These are phyloP conservation scores for Troilus luridus DNA, from an alignment of 2,888 invertebrate genomes.

Conservation along the genomic window DNA sequence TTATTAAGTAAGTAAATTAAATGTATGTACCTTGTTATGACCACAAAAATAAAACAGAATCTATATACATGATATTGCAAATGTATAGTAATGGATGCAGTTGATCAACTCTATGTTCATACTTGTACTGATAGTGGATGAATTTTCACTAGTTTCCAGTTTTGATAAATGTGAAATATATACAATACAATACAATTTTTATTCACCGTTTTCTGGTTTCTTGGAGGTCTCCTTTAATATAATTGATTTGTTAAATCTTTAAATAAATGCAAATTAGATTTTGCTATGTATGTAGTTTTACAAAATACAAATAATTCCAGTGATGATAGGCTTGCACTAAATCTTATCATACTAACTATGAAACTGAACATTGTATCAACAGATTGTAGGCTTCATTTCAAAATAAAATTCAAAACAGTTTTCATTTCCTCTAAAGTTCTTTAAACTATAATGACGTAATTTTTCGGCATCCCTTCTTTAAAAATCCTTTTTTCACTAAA, in stretches of 20 bases:
- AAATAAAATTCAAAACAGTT: background rate
- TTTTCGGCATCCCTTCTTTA: too few relatives aligned
- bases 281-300: background rate
- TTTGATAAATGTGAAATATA: background rate
- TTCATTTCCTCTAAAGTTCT: too few relatives aligned
- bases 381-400: background rate
- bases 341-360: background rate
- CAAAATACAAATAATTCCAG: background rate
- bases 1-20: slow-evolving; percentile 53
- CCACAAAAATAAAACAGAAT: background rate
- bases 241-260: background rate
- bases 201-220: background rate
- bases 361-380: background rate
- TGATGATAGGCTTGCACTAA: background rate
- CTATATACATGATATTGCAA: slow-evolving; percentile 46
- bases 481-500: too few relatives aligned
- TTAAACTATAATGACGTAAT: too few relatives aligned
- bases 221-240: background rate
- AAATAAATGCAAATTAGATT: background rate
- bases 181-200: background rate
- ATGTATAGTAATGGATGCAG: background rate
- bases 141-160: background rate
- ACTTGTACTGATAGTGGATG: slow-evolving; percentile 43
- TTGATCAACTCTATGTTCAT: background rate
- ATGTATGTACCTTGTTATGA: slow-evolving; percentile 19